phyloP scores from a whole-genome alignment of 2,888 invertebrate genomes.

The Standfussiana lucernea region DNA sequence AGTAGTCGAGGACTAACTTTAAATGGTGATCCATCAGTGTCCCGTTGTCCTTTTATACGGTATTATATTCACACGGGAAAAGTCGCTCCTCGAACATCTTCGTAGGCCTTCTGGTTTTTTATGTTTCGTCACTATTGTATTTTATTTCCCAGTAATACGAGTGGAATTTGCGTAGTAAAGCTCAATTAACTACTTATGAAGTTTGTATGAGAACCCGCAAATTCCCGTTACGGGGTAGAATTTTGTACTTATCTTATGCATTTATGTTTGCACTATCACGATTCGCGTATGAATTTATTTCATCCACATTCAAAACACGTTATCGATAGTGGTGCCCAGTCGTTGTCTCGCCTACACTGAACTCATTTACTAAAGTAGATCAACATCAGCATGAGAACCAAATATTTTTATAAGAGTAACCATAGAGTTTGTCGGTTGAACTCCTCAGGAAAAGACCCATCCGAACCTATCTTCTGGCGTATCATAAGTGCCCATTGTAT shows the following conservation, averaged over 20 bases:
- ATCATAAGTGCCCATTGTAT: not conserved
- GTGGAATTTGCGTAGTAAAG: not conserved
- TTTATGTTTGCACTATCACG: not conserved
- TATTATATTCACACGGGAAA: constrained; percentile 7
- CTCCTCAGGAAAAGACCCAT: not conserved
- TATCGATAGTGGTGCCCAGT: not conserved
- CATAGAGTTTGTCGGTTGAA: not conserved
- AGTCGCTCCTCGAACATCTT: not conserved
- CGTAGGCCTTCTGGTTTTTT: constrained; percentile 29
- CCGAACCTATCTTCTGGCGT: not conserved
- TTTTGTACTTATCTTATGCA: not conserved
- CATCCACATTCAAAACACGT: not conserved
- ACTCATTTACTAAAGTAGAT: not conserved
- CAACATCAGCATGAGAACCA: not conserved
- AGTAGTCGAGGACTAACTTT: constrained; percentile 6
- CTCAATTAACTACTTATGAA: not conserved
- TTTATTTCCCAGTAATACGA: constrained; percentile 17
- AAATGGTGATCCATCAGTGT: constrained; percentile 1
- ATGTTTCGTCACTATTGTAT: constrained; percentile 8
- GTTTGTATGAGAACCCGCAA: not conserved
- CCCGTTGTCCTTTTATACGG: constrained; percentile 17
- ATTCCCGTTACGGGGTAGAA: not conserved
- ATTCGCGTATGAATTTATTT: not conserved
- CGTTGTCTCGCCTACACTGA: not conserved
- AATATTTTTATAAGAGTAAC: no score